A percentile compares a stretch with the other conserved stretches of the same genome.
Evolutionary conservation across 2,888 invertebrate species (phyloP).

Genomic region (Nebria brevicollis): DNA sequence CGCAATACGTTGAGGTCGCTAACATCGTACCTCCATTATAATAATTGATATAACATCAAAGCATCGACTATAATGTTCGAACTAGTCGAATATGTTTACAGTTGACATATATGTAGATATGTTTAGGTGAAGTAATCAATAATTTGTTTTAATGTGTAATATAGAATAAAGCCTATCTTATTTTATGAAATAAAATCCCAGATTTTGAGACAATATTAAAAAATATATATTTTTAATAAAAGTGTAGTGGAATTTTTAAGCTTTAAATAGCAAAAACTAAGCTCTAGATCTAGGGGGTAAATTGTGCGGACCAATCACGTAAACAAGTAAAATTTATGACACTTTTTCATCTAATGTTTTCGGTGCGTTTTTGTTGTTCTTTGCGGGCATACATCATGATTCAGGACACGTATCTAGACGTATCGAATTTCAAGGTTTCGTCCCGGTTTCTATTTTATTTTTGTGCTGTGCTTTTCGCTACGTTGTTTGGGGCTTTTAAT

Average conservation of each 20-base stretch:
- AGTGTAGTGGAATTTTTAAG: not conserved
- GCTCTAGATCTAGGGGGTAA: not conserved
- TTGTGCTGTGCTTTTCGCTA: not conserved
- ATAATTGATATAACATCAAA: not conserved
- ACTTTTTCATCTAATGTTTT: not conserved
- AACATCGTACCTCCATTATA: not conserved
- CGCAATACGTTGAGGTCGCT: not conserved
- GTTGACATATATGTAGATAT: not conserved
- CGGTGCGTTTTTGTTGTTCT: not conserved
- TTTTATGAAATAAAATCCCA: too few species aligned
- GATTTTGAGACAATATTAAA: too few species aligned
- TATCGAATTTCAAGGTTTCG: constrained; percentile 18
- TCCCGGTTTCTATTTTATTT: not conserved
- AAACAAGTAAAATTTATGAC: constrained; percentile 21
- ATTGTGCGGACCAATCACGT: not conserved
- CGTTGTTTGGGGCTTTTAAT: not conserved
- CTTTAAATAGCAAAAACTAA: not conserved
- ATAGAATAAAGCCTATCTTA: too few species aligned
- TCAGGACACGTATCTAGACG: constrained; percentile 13
- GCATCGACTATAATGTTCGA: not conserved
- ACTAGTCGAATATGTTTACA: not conserved
- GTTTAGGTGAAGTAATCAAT: too few species aligned
- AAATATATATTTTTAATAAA: too few species aligned
- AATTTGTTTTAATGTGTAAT: too few species aligned
- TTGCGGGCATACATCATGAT: not conserved